These are phyloP conservation scores for Knipowitschia caucasica DNA, from an alignment of 2,797 vertebrate genomes.

Conservation along the genomic window DNA sequence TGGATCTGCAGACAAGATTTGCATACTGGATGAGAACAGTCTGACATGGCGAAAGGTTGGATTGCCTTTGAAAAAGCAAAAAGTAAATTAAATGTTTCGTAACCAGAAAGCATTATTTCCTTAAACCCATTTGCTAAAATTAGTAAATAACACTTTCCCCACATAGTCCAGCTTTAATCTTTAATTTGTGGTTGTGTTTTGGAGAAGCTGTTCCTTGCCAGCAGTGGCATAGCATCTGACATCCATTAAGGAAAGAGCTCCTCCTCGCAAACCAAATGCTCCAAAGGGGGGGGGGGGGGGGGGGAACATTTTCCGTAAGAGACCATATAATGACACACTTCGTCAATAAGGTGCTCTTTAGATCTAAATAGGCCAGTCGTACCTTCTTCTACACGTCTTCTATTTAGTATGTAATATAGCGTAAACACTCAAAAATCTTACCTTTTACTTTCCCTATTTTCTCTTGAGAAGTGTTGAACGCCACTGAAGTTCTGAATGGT, in stretches of 20 bases:
- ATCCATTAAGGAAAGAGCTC: slow-evolving; percentile 58
- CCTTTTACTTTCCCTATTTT: slow-evolving; percentile 26
- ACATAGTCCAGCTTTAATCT: neutral
- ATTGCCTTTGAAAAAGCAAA: slow-evolving; percentile 8
- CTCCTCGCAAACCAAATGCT: slow-evolving; percentile 28
- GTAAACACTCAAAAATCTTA: slow-evolving; percentile 17
- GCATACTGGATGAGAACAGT: neutral
- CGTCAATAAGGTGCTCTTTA: neutral
- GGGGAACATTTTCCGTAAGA: neutral
- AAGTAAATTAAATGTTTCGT: neutral
- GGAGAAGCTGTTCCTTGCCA: slow-evolving; percentile 15
- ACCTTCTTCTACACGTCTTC: neutral
- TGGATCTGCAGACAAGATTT: slow-evolving; percentile 38
- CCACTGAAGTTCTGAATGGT: slow-evolving; percentile 9
- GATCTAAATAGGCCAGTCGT: neutral
- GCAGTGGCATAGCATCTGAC: slow-evolving; percentile 65
- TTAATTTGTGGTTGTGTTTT: slow-evolving; percentile 15
- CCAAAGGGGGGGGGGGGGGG: neutral
- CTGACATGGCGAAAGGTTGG: slow-evolving; percentile 11
- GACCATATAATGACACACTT: neutral
- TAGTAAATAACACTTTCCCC: neutral
- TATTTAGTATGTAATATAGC: neutral
- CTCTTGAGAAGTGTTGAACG: neutral
- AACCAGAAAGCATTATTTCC: neutral
- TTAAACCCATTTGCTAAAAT: neutral